Percentiles rank a stretch among this genome's conserved stretches.
Evolutionary conservation across 2,797 vertebrate genomes (phyloP).

Genomic region (Urocyon cinereoargenteus): DNA sequence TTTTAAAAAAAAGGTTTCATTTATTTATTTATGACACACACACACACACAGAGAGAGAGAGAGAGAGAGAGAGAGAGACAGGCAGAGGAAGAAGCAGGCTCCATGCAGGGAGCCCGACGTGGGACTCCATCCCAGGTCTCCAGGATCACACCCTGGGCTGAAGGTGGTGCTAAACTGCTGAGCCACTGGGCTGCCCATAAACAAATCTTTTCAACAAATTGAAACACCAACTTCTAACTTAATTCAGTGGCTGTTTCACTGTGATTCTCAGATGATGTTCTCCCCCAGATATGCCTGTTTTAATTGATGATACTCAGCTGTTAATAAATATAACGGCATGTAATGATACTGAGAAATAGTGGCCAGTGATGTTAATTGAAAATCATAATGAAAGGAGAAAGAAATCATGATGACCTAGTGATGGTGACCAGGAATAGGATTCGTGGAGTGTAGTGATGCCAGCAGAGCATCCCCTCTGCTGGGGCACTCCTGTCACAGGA

Average conservation of each 20-base stretch:
- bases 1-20: not conserved
- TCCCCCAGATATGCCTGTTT: not conserved
- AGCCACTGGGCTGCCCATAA: too few relatives aligned
- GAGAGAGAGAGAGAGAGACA: too few relatives aligned
- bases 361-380: not conserved
- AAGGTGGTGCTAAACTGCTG: too few relatives aligned
- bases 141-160: too few relatives aligned
- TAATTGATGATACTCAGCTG: not conserved
- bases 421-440: not conserved
- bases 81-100: too few relatives aligned
- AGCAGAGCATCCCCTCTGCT: not conserved
- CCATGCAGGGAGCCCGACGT: too few relatives aligned
- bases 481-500: not conserved
- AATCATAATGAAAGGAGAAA: not conserved
- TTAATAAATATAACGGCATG: not conserved
- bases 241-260: conserved; percentile 26
- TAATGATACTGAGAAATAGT: conserved; percentile 34
- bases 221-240: not conserved
- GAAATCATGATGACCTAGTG: not conserved
- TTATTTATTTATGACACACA: too few relatives aligned
- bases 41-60: too few relatives aligned
- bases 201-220: too few relatives aligned
- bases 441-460: not conserved
- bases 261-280: not conserved
- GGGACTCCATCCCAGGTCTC: too few relatives aligned